phyloP scores from a whole-genome alignment of 2,797 vertebrate species.

The Hydrocynus forskahlii region DNA sequence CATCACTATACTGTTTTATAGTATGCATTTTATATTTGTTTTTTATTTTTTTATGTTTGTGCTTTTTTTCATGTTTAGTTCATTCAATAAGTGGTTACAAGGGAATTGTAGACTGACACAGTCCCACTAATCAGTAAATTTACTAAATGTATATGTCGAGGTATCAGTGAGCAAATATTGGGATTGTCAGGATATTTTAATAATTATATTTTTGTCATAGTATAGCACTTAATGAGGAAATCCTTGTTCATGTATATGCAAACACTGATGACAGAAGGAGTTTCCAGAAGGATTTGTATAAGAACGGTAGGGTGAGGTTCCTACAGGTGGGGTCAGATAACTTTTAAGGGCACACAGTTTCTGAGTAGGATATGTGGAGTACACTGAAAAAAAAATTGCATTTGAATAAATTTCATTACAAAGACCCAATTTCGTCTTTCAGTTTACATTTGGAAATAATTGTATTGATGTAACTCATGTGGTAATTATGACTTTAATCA shows the following conservation, averaged over 20 bases:
- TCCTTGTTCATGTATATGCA: neutral
- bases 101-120: neutral
- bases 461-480: too few relatives aligned
- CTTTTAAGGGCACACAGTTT: neutral
- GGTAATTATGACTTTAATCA: too few relatives aligned
- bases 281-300: neutral
- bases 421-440: neutral
- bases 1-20: neutral
- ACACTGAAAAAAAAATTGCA: neutral
- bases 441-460: neutral
- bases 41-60: neutral
- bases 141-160: neutral
- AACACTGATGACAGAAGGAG: neutral
- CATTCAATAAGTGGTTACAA: neutral
- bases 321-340: too few relatives aligned
- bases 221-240: slow-evolving; percentile 3
- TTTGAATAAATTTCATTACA: neutral
- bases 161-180: neutral
- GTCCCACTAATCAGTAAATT: neutral
- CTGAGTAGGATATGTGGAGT: neutral
- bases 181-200: neutral
- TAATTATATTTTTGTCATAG: neutral
- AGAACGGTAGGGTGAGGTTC: neutral
- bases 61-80: neutral
- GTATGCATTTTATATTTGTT: neutral